Evolutionary conservation across 2,797 vertebrate genomes (phyloP).

Genomic region (Catharus ustulatus): DNA sequence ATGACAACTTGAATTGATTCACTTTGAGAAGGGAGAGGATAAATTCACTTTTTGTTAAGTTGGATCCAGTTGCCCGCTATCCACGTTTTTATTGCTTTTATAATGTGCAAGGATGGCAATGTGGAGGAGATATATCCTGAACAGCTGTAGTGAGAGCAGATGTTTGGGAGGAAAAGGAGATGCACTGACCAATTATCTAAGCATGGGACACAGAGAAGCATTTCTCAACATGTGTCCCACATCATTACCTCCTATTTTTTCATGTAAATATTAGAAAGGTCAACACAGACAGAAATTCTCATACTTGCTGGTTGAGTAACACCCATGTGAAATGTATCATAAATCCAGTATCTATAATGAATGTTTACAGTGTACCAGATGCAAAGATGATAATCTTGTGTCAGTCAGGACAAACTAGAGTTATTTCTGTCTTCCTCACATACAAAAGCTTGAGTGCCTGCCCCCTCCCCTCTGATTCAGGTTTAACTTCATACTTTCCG

Average conservation of each 20-base stretch:
- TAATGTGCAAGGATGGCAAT: neutral
- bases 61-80: neutral
- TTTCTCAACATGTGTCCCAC: constrained; percentile 17
- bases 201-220: neutral
- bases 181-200: constrained; percentile 1
- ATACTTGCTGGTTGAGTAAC: constrained; percentile 32
- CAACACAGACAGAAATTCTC: constrained; percentile 28
- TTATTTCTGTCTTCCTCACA: neutral
- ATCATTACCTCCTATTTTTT: constrained; percentile 27
- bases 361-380: constrained; percentile 30
- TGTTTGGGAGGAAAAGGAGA: constrained; percentile 36
- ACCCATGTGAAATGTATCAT: constrained; percentile 23
- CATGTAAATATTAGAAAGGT: constrained; percentile 43
- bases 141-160: constrained; percentile 29
- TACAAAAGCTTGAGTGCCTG: neutral
- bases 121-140: neutral
- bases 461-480: neutral
- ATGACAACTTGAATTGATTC: neutral
- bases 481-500: constrained; percentile 53
- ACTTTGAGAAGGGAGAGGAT: neutral
- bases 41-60: neutral
- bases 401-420: neutral
- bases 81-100: neutral
- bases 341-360: constrained; percentile 31
- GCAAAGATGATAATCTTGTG: constrained; percentile 31